A percentile compares a stretch with the other conserved stretches of the same genome.
phyloP scores from a whole-genome alignment of 2,888 invertebrate genomes.

The Tolmerus cingulatus region DNA sequence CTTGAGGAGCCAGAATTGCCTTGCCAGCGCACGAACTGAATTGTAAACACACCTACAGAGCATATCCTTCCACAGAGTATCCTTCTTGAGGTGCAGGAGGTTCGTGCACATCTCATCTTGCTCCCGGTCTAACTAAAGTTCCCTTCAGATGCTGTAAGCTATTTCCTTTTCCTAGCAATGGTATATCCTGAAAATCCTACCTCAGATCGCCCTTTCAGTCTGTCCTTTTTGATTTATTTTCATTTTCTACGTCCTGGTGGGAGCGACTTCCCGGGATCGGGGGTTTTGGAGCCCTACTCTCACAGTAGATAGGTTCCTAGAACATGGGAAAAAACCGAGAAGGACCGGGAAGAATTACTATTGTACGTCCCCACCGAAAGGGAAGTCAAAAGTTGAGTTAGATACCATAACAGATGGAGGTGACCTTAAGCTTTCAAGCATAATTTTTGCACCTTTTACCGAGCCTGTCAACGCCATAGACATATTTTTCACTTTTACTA shows the following conservation, averaged over 20 bases:
- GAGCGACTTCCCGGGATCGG: not conserved
- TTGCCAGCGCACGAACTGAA: not conserved
- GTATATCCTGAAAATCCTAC: constrained; percentile 23
- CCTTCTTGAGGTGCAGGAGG: not conserved
- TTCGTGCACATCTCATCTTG: constrained; percentile 1
- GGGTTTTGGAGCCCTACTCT: too few species aligned
- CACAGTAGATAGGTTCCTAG: not conserved
- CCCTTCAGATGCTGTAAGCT: constrained; percentile 31
- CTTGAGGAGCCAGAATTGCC: constrained; percentile 1
- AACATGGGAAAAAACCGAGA: not conserved
- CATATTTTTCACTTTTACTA: not conserved
- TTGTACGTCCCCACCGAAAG: not conserved
- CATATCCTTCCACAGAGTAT: not conserved
- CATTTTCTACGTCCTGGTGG: not conserved
- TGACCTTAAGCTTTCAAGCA: constrained; percentile 9
- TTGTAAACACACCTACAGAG: constrained; percentile 25
- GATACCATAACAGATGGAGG: not conserved
- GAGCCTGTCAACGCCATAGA: not conserved
- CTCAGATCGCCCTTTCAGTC: constrained; percentile 30
- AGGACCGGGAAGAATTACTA: not conserved
- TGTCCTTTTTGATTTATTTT: constrained; percentile 32
- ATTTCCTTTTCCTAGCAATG: not conserved
- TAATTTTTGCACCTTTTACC: constrained; percentile 21
- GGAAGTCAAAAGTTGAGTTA: constrained; percentile 8
- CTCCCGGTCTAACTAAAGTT: not conserved